Conservation (phyloP, 2,888 invertebrate species). For the Leptothorax acervorum region DNA sequence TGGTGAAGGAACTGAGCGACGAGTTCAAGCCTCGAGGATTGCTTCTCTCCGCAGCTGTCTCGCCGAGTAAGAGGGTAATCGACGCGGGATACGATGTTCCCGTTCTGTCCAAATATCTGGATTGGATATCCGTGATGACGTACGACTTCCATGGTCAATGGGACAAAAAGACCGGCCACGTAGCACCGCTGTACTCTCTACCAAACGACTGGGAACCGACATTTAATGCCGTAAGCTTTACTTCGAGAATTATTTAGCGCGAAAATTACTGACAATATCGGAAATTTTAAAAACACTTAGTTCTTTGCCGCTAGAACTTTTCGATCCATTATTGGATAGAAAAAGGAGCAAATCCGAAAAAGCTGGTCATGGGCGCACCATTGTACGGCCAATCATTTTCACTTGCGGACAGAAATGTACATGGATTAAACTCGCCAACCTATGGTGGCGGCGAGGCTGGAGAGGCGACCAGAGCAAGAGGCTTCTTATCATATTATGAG, state of each 20-base stretch:
- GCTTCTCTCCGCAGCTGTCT: constrained; percentile 93
- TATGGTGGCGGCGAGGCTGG: constrained; percentile 96
- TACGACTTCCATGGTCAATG: constrained; percentile 97
- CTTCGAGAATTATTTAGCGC: neutral
- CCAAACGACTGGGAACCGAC: constrained; percentile 91
- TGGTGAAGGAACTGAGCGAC: constrained; percentile 91
- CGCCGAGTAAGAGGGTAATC: constrained; percentile 93
- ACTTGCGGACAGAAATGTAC: constrained; percentile 88
- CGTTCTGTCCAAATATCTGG: constrained; percentile 90
- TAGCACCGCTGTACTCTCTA: constrained; percentile 94
- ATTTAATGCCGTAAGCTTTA: constrained; percentile 90
- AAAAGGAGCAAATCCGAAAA: constrained; percentile 92
- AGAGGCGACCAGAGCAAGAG: constrained; percentile 94
- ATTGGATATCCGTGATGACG: constrained; percentile 97
- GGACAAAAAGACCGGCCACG: constrained; percentile 96
- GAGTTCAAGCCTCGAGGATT: constrained; percentile 91
- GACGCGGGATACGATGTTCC: constrained; percentile 95
- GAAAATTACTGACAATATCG: neutral
- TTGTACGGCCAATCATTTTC: constrained; percentile 96
- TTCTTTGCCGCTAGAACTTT: constrained; percentile 88
- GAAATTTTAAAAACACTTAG: neutral
- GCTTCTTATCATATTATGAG: constrained; percentile 96
- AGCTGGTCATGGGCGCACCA: constrained; percentile 94
- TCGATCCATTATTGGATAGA: constrained; percentile 95
- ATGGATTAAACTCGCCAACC: constrained; percentile 91